Conservation (phyloP, 1,140 invertebrate genomes). For the Drosophila tsacasi region DNA sequence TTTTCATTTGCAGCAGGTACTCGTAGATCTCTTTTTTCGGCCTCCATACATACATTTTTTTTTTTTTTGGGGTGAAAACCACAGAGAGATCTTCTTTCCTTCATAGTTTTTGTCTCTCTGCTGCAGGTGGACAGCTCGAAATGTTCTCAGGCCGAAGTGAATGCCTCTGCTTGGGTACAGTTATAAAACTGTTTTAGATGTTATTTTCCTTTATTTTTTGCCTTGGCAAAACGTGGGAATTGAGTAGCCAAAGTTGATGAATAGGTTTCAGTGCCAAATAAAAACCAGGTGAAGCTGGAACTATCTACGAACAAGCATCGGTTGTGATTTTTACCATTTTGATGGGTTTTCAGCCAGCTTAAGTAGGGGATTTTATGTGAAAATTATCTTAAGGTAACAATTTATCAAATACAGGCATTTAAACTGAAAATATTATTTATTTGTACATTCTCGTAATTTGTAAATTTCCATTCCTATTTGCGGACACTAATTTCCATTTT, state of each 20-base stretch:
- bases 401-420: neutral
- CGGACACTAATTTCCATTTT: conserved; percentile 37
- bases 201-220: conserved; percentile 26
- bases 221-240: conserved; percentile 72
- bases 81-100: conserved; percentile 76
- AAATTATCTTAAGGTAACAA: neutral
- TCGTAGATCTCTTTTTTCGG: conserved; percentile 38
- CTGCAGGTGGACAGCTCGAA: conserved; percentile 73
- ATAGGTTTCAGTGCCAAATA: conserved; percentile 28
- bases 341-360: neutral
- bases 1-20: conserved; percentile 46
- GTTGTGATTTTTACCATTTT: conserved; percentile 5
- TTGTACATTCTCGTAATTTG: conserved; percentile 16
- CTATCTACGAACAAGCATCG: conserved; percentile 18
- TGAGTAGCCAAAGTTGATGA: conserved; percentile 31
- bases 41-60: conserved; percentile 29
- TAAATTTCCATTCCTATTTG: conserved; percentile 29
- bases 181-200: conserved; percentile 70
- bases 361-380: neutral
- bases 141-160: conserved; percentile 65
- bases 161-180: conserved; percentile 59
- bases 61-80: conserved; percentile 61
- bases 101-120: conserved; percentile 44
- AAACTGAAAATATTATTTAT: conserved; percentile 1
- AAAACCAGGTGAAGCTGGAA: conserved; percentile 27